Evolutionary conservation across 2,797 vertebrate species (phyloP).

Genomic region (Sardinella longiceps): DNA sequence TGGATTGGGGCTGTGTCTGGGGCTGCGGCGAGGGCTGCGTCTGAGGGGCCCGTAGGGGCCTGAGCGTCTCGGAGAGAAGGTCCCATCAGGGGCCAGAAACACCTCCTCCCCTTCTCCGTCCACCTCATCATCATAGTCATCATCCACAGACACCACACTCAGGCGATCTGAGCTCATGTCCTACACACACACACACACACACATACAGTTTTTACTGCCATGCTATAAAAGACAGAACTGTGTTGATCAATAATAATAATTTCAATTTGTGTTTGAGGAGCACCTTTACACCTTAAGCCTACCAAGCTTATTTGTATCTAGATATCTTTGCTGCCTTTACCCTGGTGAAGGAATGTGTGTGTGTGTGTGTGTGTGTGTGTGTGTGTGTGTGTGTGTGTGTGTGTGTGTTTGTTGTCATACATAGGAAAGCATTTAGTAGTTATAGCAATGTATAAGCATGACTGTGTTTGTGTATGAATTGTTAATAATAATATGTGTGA

Average conservation of each 20-base stretch:
- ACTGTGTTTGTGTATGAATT: neutral
- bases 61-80: conserved; percentile 69
- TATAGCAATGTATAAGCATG: neutral
- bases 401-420: conserved; percentile 5
- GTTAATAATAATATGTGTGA: too few relatives aligned
- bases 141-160: conserved; percentile 83
- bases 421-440: neutral
- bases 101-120: conserved; percentile 84
- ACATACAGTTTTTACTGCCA: too few relatives aligned
- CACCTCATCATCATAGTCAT: conserved; percentile 77
- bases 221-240: too few relatives aligned
- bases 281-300: too few relatives aligned
- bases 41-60: conserved; percentile 65
- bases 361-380: neutral
- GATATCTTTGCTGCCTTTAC: too few relatives aligned
- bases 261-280: too few relatives aligned
- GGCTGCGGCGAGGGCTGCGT: conserved; percentile 67
- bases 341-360: neutral
- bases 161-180: conserved; percentile 83
- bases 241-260: too few relatives aligned
- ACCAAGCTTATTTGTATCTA: too few relatives aligned
- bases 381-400: neutral
- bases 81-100: conserved; percentile 73
- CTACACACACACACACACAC: conserved; percentile 58
- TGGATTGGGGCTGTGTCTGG: conserved; percentile 76